Evolutionary conservation across 2,797 vertebrate species (phyloP).

Genomic region (Acanthis flammea): DNA sequence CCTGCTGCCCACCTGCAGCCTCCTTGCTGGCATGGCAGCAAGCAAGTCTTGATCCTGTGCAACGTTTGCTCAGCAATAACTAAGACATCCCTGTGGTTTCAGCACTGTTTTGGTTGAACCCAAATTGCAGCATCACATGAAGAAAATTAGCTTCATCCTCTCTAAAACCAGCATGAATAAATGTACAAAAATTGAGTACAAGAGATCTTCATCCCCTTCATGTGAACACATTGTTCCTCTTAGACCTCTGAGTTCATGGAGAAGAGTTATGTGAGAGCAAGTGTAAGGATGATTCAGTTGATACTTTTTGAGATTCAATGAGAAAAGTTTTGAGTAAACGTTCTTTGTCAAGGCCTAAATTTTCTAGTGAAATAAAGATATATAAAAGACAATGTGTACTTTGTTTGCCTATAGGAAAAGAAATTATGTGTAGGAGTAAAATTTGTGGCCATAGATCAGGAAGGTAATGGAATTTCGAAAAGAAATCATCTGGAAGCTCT

Average conservation of each 20-base stretch:
- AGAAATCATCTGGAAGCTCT: not conserved
- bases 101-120: not conserved
- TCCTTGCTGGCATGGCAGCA: fast-evolving
- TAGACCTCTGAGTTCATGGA: not conserved
- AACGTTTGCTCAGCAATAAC: not conserved
- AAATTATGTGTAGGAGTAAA: not conserved
- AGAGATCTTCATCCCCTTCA: not conserved
- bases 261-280: not conserved
- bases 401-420: not conserved
- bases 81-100: not conserved
- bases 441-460: not conserved
- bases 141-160: not conserved
- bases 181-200: not conserved
- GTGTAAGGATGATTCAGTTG: not conserved
- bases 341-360: not conserved
- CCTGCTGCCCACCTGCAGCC: not conserved
- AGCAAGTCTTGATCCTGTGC: not conserved
- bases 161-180: not conserved
- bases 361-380: not conserved
- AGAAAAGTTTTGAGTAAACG: not conserved
- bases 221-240: not conserved
- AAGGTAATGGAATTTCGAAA: not conserved
- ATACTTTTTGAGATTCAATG: not conserved
- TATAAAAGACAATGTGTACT: not conserved
- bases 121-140: not conserved